phyloP scores from a whole-genome alignment of 2,113 vertebrate genomes.

The Cisticola juncidis region DNA sequence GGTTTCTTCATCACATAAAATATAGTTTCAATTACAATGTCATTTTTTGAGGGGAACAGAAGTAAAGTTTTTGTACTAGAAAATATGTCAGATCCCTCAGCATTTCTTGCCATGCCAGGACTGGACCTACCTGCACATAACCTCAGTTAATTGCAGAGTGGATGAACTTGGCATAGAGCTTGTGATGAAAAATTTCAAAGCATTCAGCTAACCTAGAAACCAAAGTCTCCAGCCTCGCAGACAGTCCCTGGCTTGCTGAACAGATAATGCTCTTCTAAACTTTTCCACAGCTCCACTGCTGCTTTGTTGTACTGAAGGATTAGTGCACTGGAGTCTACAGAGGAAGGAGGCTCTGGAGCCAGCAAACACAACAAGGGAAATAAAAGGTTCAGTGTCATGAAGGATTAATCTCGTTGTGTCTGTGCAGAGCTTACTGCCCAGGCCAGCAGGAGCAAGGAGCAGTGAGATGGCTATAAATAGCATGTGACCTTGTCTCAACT shows the following conservation, averaged over 20 bases:
- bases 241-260: background rate
- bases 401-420: conserved; percentile 16
- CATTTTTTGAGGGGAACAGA: background rate
- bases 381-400: conserved; percentile 33
- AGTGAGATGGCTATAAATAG: conserved; percentile 26
- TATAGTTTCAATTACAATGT: background rate
- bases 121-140: background rate
- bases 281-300: background rate
- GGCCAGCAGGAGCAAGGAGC: background rate
- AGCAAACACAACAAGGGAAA: conserved; percentile 21
- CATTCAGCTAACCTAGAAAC: background rate
- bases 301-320: conserved; percentile 5
- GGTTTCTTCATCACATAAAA: background rate
- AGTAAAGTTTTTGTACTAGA: background rate
- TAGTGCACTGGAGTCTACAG: background rate
- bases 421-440: conserved; percentile 15
- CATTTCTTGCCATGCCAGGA: background rate
- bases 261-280: background rate
- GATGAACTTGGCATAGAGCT: background rate
- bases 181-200: background rate
- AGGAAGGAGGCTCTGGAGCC: background rate
- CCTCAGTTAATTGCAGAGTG: background rate
- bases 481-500: background rate
- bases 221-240: background rate
- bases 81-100: background rate